Evolutionary conservation across 2,797 vertebrate genomes (phyloP).

Genomic region (Typhlichthys eigenmanni): DNA sequence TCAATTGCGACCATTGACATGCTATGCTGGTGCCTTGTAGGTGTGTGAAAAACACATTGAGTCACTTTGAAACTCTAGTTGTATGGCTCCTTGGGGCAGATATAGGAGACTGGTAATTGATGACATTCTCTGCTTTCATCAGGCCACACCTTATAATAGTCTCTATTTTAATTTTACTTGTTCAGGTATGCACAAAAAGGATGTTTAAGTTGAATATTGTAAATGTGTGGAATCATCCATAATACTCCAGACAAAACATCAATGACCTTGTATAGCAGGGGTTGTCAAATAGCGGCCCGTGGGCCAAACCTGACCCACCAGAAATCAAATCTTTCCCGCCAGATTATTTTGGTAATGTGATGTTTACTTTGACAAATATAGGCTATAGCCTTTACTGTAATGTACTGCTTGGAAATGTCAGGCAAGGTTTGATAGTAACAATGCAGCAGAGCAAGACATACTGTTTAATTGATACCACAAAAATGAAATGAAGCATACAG

Average conservation of each 20-base stretch:
- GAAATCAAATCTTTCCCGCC: too few species aligned
- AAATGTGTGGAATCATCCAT: not conserved
- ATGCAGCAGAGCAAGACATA: not conserved
- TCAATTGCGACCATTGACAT: conserved; percentile 51
- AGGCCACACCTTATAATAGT: conserved; percentile 1
- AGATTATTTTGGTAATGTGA: too few species aligned
- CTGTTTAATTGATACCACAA: too few species aligned
- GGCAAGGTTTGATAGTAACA: not conserved
- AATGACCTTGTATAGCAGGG: not conserved
- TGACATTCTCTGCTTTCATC: conserved; percentile 1
- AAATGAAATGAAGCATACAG: too few species aligned
- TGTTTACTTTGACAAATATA: not conserved
- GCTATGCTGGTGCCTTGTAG: conserved; percentile 25
- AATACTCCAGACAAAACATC: not conserved
- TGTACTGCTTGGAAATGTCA: not conserved
- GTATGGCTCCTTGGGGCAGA: conserved; percentile 23
- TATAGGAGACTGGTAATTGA: conserved; percentile 17
- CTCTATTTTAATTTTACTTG: conserved; percentile 4
- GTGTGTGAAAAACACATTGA: conserved; percentile 37
- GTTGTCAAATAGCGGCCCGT: too few species aligned
- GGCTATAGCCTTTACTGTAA: not conserved
- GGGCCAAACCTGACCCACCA: too few species aligned
- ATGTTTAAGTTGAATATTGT: too few species aligned
- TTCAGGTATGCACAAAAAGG: not conserved
- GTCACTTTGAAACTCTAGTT: conserved; percentile 24